A percentile compares a stretch with the other conserved stretches of the same genome.
Conservation (phyloP, 2,113 vertebrate species). For the Andinoacara biseriatus region DNA sequence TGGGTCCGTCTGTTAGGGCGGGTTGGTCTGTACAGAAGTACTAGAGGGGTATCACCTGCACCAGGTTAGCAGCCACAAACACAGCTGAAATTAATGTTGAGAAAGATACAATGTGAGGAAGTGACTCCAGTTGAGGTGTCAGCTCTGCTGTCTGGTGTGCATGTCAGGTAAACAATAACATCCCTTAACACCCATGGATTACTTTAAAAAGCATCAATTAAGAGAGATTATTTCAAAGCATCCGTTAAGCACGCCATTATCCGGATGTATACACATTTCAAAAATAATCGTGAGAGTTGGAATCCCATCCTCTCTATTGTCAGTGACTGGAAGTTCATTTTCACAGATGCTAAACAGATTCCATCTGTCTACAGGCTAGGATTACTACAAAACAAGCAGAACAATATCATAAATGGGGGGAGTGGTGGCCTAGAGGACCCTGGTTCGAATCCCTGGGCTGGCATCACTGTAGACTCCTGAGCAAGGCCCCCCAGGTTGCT, state of each 20-base stretch:
- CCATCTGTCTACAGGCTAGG: constrained; percentile 60
- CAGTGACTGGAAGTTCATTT: constrained; percentile 48
- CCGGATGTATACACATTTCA: constrained; percentile 61
- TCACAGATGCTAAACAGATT: constrained; percentile 48
- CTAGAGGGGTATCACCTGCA: constrained; percentile 49
- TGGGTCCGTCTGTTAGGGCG: constrained; percentile 29
- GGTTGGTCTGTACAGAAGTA: constrained; percentile 31
- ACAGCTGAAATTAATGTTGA: constrained; percentile 31
- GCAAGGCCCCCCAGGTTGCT: too few relatives aligned
- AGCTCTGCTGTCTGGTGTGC: constrained; percentile 46
- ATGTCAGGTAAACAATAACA: constrained; percentile 65
- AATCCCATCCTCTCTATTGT: constrained; percentile 54
- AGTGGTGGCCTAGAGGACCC: too few relatives aligned
- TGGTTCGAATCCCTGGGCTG: too few relatives aligned
- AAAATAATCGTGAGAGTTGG: constrained; percentile 47
- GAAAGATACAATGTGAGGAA: constrained; percentile 28
- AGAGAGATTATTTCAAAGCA: constrained; percentile 67
- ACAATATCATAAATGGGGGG: constrained; percentile 48
- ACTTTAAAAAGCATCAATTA: constrained; percentile 73
- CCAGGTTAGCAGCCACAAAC: constrained; percentile 31
- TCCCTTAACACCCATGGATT: constrained; percentile 48
- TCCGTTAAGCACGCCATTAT: constrained; percentile 66
- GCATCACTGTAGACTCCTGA: too few relatives aligned
- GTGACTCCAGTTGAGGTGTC: constrained; percentile 40
- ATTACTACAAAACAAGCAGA: constrained; percentile 53